phyloP scores from a whole-genome alignment of 2,797 vertebrate species.

The Acanthiza pusilla region DNA sequence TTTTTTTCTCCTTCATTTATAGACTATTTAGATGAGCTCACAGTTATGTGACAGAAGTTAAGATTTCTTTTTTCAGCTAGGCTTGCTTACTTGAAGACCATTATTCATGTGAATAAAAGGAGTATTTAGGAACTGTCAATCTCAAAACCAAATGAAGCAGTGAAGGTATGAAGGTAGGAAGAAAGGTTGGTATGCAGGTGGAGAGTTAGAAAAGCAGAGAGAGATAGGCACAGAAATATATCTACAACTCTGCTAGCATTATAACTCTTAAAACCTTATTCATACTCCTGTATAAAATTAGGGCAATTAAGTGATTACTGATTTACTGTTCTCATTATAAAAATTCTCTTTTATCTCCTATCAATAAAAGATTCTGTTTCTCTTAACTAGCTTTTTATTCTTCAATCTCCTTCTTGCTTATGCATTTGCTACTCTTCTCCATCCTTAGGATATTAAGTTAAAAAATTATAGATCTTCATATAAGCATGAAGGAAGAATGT shows the following conservation, averaged over 20 bases:
- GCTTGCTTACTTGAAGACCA: not conserved
- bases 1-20: not conserved
- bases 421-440: not conserved
- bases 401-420: not conserved
- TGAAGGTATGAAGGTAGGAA: not conserved
- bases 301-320: not conserved
- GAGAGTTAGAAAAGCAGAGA: too few relatives aligned
- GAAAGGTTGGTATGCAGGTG: fast-evolving
- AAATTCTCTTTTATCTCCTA: not conserved
- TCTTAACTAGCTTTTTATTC: not conserved
- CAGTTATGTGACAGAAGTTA: not conserved
- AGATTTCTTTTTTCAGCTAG: not conserved
- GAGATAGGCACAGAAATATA: not conserved
- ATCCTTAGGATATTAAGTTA: not conserved
- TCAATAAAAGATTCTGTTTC: not conserved
- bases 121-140: not conserved
- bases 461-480: not conserved
- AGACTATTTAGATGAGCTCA: not conserved
- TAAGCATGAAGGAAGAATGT: not conserved
- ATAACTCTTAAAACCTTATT: not conserved
- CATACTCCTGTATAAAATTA: not conserved
- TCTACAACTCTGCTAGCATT: not conserved
- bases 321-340: not conserved
- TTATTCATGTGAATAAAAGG: not conserved
- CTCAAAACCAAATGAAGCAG: not conserved